A percentile compares a stretch with the other conserved stretches of the same genome.
Evolutionary conservation across 2,113 vertebrate genomes (phyloP).

Genomic region (Oncorhynchus clarkii): DNA sequence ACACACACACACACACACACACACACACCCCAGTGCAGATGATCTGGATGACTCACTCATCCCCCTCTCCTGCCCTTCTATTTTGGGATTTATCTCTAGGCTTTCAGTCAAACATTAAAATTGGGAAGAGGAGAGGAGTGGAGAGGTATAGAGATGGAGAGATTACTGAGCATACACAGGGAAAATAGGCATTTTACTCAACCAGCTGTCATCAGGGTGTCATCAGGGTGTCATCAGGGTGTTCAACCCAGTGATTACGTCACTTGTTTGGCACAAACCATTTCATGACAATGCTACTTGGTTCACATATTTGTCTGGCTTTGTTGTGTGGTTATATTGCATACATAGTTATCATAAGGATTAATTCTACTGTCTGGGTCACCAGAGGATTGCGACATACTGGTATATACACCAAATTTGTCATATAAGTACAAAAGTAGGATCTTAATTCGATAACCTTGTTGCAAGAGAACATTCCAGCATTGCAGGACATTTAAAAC

Average conservation of each 20-base stretch:
- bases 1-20: slow-evolving; percentile 33
- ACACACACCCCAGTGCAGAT: slow-evolving; percentile 27
- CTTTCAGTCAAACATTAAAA: slow-evolving; percentile 52
- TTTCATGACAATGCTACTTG: not conserved
- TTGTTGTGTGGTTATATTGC: not conserved
- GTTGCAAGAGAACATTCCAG: no score
- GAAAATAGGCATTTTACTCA: not conserved
- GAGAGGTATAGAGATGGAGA: slow-evolving; percentile 4
- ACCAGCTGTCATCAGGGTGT: not conserved
- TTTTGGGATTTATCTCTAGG: slow-evolving; percentile 64
- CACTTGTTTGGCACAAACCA: not conserved
- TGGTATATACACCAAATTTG: no score
- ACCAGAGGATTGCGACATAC: not conserved
- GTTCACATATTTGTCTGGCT: not conserved
- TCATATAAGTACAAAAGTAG: no score
- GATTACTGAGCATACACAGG: not conserved
- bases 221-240: not conserved
- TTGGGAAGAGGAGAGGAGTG: slow-evolving; percentile 23
- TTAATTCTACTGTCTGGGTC: not conserved
- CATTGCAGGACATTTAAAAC: no score
- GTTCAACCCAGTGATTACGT: not conserved
- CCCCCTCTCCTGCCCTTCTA: slow-evolving; percentile 54
- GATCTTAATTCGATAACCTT: no score
- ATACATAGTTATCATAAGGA: not conserved
- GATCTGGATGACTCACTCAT: slow-evolving; percentile 60